A percentile compares a stretch with the other conserved stretches of the same genome.
Evolutionary conservation across 2,113 vertebrate genomes (phyloP).

Genomic region (Sphaerodactylus townsendi): DNA sequence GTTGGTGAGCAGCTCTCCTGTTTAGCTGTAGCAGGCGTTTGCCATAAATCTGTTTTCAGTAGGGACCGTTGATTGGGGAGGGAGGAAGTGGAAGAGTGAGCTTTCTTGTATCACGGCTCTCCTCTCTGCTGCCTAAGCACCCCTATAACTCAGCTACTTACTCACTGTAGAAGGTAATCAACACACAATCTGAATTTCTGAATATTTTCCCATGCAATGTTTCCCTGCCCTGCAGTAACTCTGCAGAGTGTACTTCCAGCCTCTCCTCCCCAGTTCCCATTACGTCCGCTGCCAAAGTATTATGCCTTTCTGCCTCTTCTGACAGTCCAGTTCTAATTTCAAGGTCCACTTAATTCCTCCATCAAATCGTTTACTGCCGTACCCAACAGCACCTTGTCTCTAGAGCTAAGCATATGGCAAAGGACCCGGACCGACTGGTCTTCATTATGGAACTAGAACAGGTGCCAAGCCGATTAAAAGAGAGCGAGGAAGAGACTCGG

Average conservation of each 20-base stretch:
- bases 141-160: slow-evolving; percentile 16
- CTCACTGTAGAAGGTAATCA: slow-evolving; percentile 34
- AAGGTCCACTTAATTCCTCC: slow-evolving; percentile 96
- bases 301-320: slow-evolving; percentile 70
- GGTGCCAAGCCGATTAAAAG: slow-evolving; percentile 83
- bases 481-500: neutral
- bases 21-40: neutral
- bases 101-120: slow-evolving; percentile 19
- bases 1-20: neutral
- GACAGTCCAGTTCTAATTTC: slow-evolving; percentile 97
- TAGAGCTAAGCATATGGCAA: slow-evolving; percentile 90
- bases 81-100: slow-evolving; percentile 22
- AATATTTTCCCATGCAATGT: slow-evolving; percentile 11
- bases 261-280: slow-evolving; percentile 45
- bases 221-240: neutral
- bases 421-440: slow-evolving; percentile 87
- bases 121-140: neutral
- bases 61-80: neutral
- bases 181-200: slow-evolving; percentile 60
- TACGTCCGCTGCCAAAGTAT: slow-evolving; percentile 68
- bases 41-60: slow-evolving; percentile 11
- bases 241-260: slow-evolving; percentile 16
- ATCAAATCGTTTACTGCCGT: slow-evolving; percentile 92
- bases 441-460: slow-evolving; percentile 85
- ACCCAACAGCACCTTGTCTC: slow-evolving; percentile 91